Conservation (phyloP, 2,888 invertebrate genomes). For the Agrilus biguttatus region DNA sequence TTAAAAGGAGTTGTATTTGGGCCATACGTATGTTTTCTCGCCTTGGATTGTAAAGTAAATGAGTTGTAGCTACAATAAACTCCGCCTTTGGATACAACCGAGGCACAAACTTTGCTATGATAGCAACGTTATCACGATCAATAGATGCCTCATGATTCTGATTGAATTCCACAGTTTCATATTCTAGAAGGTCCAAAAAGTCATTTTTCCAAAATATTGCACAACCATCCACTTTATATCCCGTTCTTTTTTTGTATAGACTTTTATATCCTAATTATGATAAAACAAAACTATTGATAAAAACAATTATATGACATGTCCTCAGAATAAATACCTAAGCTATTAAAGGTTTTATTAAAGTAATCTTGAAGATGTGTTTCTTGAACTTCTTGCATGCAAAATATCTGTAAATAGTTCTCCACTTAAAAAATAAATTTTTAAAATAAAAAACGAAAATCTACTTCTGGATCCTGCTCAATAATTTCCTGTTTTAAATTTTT, state of each 20-base stretch:
- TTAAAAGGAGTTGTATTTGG: constrained; percentile 70
- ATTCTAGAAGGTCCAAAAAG: constrained; percentile 50
- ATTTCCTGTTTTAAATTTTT: constrained; percentile 43
- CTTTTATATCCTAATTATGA: constrained; percentile 48
- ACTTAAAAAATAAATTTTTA: constrained; percentile 2
- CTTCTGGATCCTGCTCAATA: constrained; percentile 40
- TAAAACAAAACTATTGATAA: no score
- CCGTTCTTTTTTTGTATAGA: constrained; percentile 73
- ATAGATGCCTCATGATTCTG: constrained; percentile 47
- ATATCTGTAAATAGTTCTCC: constrained; percentile 42
- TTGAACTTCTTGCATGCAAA: constrained; percentile 88
- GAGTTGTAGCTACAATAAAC: constrained; percentile 81
- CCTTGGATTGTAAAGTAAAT: constrained; percentile 82
- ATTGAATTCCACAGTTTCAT: constrained; percentile 55
- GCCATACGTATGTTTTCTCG: constrained; percentile 81
- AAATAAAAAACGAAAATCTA: constrained; percentile 19
- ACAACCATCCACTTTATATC: constrained; percentile 72
- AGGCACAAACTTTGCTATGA: constrained; percentile 60
- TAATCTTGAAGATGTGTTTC: constrained; percentile 40
- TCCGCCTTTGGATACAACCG: constrained; percentile 33
- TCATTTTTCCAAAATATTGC: constrained; percentile 67
- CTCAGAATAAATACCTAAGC: constrained; percentile 15
- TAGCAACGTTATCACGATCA: constrained; percentile 77
- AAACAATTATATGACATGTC: no score
- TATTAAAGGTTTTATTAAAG: constrained; percentile 15